phyloP scores from a whole-genome alignment of 2,113 vertebrate genomes.

The Haliaeetus leucogaster region DNA sequence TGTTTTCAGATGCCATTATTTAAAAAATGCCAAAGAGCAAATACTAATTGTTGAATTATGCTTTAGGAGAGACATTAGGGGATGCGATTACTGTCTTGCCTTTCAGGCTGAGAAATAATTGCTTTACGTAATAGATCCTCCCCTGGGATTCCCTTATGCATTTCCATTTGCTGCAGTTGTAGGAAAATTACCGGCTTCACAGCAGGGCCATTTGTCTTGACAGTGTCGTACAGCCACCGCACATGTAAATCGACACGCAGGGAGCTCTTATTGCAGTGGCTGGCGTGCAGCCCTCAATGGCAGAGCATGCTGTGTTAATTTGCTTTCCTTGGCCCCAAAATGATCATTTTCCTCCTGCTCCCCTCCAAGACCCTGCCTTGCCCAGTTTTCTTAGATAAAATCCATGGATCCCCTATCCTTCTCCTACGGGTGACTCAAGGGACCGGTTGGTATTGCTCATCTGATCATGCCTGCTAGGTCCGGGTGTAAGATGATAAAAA shows the following conservation, averaged over 20 bases:
- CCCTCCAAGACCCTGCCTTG: background rate
- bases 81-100: background rate
- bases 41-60: background rate
- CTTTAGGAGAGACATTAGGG: background rate
- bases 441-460: accelerated
- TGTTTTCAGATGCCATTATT: background rate
- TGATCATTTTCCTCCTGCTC: background rate
- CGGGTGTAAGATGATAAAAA: accelerated
- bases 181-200: background rate
- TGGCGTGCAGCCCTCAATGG: background rate
- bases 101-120: background rate
- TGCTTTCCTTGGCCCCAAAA: background rate
- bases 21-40: background rate
- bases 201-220: background rate
- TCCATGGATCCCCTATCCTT: accelerated
- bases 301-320: background rate
- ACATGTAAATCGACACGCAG: accelerated
- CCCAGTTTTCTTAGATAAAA: background rate
- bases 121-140: background rate
- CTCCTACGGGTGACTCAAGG: background rate
- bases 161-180: background rate
- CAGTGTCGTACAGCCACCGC: accelerated
- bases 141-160: background rate
- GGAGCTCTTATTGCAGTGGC: background rate
- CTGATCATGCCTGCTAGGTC: background rate